Evolutionary conservation across 1,140 invertebrate genomes (phyloP), one percentile per base, ranked within the genome.

Genomic region (Frieseomelitta varia): DNA sequence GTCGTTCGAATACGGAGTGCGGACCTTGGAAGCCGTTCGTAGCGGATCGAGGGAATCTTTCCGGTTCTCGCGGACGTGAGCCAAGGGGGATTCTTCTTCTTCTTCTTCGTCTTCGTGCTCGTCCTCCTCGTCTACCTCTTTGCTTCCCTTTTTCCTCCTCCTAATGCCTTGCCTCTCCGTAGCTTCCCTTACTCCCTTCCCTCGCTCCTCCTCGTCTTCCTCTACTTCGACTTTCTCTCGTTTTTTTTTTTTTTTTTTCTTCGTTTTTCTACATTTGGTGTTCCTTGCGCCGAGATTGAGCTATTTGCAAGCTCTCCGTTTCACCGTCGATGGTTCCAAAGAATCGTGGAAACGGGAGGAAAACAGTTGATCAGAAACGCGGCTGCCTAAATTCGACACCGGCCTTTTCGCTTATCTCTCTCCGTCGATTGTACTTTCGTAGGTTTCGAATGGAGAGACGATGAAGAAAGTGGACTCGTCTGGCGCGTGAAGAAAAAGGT

Each of bases 11-110:
- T 92, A 91, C 87, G 90, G 87, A 90, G 88, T 85, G 90, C 90
- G 91, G 92, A 92, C 94, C 93, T 94, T 94, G 93, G 90, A 93
- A 93, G 92, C 92, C 92, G 89, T 91, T 90, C 89, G 88, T 94
- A 94, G 94, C 94, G 93, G 93, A 95, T 94, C 93, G 93, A 93
- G 94, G 90, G 93, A 94, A 94, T 94, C 93, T 94, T 95, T 95
- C 93, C 93, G 94, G 94, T 95, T 95, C 93, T 94, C 93, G 92
- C 91, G 88, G 87, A 90, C 86, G 87, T 85, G 87, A 86, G 87
- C 90, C 87, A 91, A 91, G 92, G 90, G 88, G 90, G 91, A 90
- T 91, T 91, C 91, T 91, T 88, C 88, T 90, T 90, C 87, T 82
- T 89, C 85, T 86, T 86, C 88, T 87, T 83, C 73, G 68, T 79